These are phyloP conservation scores for Axis porcinus DNA, from an alignment of 2,113 vertebrate species.

Conservation along the genomic window DNA sequence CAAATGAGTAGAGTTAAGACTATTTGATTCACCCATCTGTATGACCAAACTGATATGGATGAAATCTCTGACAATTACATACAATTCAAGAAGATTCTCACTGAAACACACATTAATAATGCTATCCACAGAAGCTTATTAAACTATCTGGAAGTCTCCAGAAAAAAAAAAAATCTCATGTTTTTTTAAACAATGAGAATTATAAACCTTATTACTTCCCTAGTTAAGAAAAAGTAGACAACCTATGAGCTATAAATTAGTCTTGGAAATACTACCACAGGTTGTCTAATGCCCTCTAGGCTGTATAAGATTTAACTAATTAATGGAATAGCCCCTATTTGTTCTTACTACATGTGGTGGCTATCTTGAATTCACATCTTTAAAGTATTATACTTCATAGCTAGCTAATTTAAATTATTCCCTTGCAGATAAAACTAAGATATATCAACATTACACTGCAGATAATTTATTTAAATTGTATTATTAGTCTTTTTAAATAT, in stretches of 20 bases:
- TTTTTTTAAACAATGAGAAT: not conserved
- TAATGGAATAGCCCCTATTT: not conserved
- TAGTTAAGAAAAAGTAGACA: not conserved
- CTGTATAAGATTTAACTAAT: conserved; percentile 10
- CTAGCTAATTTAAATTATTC: conserved; percentile 14
- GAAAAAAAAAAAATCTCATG: not conserved
- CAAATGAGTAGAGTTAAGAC: not conserved
- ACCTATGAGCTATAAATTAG: not conserved
- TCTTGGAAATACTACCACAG: not conserved
- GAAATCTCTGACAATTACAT: not conserved
- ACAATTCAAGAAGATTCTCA: not conserved
- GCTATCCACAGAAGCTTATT: not conserved
- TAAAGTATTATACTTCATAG: not conserved
- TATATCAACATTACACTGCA: not conserved
- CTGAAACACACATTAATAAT: not conserved
- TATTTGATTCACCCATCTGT: not conserved
- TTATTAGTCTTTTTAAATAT: not conserved
- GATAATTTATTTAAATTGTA: conserved; percentile 31
- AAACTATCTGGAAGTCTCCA: not conserved
- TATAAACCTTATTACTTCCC: not conserved
- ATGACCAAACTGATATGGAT: not conserved
- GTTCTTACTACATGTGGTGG: not conserved
- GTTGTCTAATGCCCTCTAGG: not conserved
- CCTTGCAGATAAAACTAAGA: conserved; percentile 27
- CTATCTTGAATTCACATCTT: not conserved